These are phyloP conservation scores for Gandaritis pyraliata DNA, from an alignment of 2,888 invertebrate species.

Conservation along the genomic window DNA sequence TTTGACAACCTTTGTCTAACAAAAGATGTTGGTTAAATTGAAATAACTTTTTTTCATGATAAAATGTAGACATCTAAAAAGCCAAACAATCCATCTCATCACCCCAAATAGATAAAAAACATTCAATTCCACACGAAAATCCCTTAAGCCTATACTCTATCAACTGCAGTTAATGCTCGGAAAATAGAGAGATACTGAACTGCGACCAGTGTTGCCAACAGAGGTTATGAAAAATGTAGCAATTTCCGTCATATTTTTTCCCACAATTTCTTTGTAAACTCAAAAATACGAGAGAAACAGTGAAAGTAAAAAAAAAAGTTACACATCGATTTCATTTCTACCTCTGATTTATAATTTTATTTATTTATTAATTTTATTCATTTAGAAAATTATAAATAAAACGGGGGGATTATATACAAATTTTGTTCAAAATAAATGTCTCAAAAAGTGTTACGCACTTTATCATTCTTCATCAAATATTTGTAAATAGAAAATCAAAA, in stretches of 20 bases:
- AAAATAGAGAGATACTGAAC: conserved; percentile 39
- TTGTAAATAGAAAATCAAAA: too few relatives aligned
- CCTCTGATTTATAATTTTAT: too few relatives aligned
- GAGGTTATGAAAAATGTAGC: not conserved
- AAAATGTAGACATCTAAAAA: conserved; percentile 3
- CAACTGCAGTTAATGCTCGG: conserved; percentile 47
- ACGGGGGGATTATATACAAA: too few relatives aligned
- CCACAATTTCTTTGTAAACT: not conserved
- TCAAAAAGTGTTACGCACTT: too few relatives aligned
- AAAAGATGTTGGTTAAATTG: too few relatives aligned
- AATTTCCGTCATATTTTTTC: not conserved
- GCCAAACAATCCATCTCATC: conserved; percentile 30
- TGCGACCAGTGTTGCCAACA: conserved; percentile 23
- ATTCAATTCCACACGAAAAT: conserved; percentile 48
- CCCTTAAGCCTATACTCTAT: conserved; percentile 50
- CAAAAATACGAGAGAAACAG: not conserved
- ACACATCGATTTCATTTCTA: too few relatives aligned
- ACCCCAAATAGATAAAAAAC: conserved; percentile 46
- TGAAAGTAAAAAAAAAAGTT: too few relatives aligned
- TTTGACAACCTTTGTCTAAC: too few relatives aligned
- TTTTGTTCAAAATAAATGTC: too few relatives aligned
- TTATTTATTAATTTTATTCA: too few relatives aligned
- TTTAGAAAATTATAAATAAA: too few relatives aligned
- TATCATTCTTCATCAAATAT: too few relatives aligned
- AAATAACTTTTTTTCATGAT: not conserved